These are phyloP conservation scores for Galeopterus variegatus DNA, from an alignment of 2,113 vertebrate species.

Conservation along the genomic window DNA sequence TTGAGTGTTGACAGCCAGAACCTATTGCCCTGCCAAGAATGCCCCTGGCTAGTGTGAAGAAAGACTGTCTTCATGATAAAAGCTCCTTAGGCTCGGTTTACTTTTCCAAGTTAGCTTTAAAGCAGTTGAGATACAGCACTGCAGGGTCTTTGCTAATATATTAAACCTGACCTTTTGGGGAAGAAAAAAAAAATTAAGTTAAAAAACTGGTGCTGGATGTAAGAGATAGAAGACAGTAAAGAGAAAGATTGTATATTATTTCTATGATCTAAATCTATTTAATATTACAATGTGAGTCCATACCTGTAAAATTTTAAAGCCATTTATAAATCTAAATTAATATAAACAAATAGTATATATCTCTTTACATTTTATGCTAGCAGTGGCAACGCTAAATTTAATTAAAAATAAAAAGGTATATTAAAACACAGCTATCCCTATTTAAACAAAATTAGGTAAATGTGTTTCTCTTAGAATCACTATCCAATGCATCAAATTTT, in stretches of 20 bases:
- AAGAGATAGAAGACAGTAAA: not conserved
- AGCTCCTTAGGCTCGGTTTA: slow-evolving; percentile 59
- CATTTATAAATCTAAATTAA: not conserved
- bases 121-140: not conserved
- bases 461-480: not conserved
- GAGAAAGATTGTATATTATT: not conserved
- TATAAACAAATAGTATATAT: not conserved
- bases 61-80: slow-evolving; percentile 60
- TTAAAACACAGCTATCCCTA: not conserved
- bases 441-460: not conserved
- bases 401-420: not conserved
- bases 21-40: slow-evolving; percentile 53
- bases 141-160: slow-evolving; percentile 28
- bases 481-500: not conserved
- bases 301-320: not conserved
- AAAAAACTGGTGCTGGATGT: not conserved
- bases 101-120: slow-evolving; percentile 50
- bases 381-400: not conserved
- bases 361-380: not conserved
- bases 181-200: not conserved
- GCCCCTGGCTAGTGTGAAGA: slow-evolving; percentile 75
- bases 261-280: not conserved
- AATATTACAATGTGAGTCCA: not conserved
- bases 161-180: slow-evolving; percentile 45
- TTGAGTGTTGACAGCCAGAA: not conserved